These are phyloP conservation scores for Platalea minor DNA, from an alignment of 2,797 vertebrate genomes.

Conservation along the genomic window DNA sequence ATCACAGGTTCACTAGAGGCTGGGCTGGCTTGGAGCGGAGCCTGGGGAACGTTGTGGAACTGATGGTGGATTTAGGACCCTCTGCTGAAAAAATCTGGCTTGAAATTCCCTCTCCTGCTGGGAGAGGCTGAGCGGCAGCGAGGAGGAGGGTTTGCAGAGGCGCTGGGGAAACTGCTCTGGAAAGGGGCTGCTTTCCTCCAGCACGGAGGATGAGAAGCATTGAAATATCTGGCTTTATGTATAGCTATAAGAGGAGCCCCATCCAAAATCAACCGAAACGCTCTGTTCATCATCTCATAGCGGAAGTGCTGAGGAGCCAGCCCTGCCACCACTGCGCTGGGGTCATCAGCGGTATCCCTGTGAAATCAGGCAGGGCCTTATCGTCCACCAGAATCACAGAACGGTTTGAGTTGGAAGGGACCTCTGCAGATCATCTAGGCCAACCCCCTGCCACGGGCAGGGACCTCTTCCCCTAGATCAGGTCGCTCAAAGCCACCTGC, in stretches of 20 bases:
- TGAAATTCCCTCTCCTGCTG: not conserved
- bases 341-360: too few relatives aligned
- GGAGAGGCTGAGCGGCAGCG: accelerated
- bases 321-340: too few relatives aligned
- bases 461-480: not conserved
- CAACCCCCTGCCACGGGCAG: not conserved
- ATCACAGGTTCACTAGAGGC: not conserved
- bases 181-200: not conserved
- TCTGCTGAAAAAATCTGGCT: not conserved
- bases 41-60: not conserved
- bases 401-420: not conserved
- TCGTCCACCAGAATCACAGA: not conserved
- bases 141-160: not conserved
- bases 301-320: too few relatives aligned
- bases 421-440: not conserved
- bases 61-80: not conserved
- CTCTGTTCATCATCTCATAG: too few relatives aligned
- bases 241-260: slow-evolving; percentile 94
- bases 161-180: not conserved
- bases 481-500: not conserved
- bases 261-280: slow-evolving; percentile 82
- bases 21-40: not conserved
- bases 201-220: not conserved
- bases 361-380: too few relatives aligned
- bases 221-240: slow-evolving; percentile 95